A percentile compares a stretch with the other conserved stretches of the same genome.
These are phyloP conservation scores for Amorpha juglandis DNA, from an alignment of 2,888 invertebrate species.

Conservation along the genomic window DNA sequence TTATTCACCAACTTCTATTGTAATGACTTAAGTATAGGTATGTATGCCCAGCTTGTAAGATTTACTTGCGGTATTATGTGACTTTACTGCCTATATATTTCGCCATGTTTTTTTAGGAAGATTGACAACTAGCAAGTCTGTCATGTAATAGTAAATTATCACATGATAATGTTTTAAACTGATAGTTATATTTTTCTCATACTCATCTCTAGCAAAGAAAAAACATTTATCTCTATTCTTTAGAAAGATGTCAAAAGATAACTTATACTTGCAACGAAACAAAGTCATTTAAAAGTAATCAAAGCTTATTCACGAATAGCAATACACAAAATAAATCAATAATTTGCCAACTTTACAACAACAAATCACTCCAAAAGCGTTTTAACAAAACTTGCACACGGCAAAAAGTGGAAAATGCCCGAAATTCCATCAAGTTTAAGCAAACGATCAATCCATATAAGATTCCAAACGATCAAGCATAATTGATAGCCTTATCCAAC, in stretches of 20 bases:
- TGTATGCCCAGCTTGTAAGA: too few species aligned
- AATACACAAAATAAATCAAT: neutral
- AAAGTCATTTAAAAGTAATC: neutral
- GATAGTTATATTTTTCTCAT: too few species aligned
- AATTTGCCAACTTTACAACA: neutral
- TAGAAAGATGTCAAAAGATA: neutral
- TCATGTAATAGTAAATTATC: too few species aligned
- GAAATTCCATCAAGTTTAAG: neutral
- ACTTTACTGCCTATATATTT: too few species aligned
- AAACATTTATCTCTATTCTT: too few species aligned
- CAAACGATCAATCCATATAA: neutral
- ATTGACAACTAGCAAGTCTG: too few species aligned
- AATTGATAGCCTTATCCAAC: neutral
- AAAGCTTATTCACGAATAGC: neutral
- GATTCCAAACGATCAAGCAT: constrained; percentile 12
- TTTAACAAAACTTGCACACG: neutral
- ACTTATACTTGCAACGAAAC: neutral
- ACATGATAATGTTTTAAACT: too few species aligned
- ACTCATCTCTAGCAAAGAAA: too few species aligned
- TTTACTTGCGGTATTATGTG: too few species aligned
- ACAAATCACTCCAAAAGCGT: neutral
- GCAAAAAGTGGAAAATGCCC: neutral
- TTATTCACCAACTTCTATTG: neutral
- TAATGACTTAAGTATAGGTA: neutral
- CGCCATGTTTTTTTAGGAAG: too few species aligned